phyloP scores from a whole-genome alignment of 2,888 invertebrate genomes.

The Asteroscopus sphinx region DNA sequence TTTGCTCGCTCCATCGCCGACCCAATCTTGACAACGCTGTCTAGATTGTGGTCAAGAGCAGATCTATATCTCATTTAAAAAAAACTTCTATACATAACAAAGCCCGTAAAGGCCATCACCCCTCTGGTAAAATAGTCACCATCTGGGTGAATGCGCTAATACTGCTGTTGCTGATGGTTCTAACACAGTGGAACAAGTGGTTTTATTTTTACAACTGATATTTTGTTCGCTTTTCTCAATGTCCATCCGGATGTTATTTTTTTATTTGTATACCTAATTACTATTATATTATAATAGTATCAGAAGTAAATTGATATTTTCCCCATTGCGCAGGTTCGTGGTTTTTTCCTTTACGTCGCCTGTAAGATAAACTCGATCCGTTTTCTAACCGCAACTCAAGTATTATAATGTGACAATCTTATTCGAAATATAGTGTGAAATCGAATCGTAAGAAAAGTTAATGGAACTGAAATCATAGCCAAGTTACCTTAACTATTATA shows the following conservation, averaged over 20 bases:
- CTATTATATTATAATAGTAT: background rate
- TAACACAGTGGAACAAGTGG: too few relatives aligned
- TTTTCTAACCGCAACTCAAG: conserved; percentile 17
- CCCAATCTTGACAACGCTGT: too few relatives aligned
- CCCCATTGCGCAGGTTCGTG: background rate
- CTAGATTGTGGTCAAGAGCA: too few relatives aligned
- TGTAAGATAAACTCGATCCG: conserved; percentile 5
- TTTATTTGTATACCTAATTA: background rate
- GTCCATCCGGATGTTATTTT: background rate
- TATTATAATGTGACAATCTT: background rate
- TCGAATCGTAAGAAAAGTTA: conserved; percentile 2
- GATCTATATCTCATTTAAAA: too few relatives aligned
- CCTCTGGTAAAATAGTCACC: too few relatives aligned
- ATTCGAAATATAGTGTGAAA: conserved; percentile 21
- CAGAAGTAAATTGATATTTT: conserved; percentile 7
- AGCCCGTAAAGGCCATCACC: too few relatives aligned
- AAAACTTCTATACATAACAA: too few relatives aligned
- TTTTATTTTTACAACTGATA: too few relatives aligned
- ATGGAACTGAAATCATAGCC: background rate
- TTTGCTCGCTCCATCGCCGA: too few relatives aligned
- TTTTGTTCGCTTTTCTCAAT: background rate
- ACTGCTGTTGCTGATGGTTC: too few relatives aligned
- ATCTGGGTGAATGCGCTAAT: too few relatives aligned
- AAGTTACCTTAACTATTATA: too few relatives aligned
- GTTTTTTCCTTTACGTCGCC: conserved; percentile 22